Evolutionary conservation across 2,888 invertebrate genomes (phyloP).

Genomic region (Euproctis similis): DNA sequence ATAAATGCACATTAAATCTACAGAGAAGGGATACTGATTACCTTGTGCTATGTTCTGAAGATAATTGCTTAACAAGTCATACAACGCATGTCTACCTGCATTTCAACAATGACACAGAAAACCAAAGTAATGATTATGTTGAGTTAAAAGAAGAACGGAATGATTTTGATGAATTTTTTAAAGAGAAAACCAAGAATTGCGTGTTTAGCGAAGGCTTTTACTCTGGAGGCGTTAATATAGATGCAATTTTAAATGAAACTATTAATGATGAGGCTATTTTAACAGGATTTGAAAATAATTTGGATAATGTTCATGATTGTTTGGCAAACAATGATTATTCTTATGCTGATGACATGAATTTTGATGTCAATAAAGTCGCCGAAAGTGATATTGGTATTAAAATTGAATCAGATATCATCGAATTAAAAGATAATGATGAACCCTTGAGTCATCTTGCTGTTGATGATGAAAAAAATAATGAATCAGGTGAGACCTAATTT

Average conservation of each 20-base stretch:
- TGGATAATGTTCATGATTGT: neutral
- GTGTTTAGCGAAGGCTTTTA: neutral
- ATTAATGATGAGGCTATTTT: neutral
- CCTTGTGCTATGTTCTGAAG: constrained; percentile 41
- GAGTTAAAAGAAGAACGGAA: constrained; percentile 14
- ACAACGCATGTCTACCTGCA: constrained; percentile 6
- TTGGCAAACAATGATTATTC: constrained; percentile 1
- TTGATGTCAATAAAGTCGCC: constrained; percentile 8
- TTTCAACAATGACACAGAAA: constrained; percentile 7
- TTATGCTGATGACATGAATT: constrained; percentile 3
- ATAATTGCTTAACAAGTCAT: constrained; percentile 32
- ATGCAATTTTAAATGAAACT: constrained; percentile 1
- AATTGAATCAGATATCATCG: constrained; percentile 8
- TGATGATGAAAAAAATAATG: constrained; percentile 3
- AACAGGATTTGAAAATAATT: neutral
- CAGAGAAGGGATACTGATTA: constrained; percentile 41
- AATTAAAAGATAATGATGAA: constrained; percentile 1
- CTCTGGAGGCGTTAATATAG: neutral
- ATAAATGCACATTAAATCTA: constrained; percentile 50
- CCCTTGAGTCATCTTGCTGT: neutral
- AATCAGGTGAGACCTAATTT: constrained; percentile 8
- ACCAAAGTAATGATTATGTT: constrained; percentile 18
- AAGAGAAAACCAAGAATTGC: constrained; percentile 2
- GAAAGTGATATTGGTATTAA: constrained; percentile 9
- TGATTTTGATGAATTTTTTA: constrained; percentile 11